Percentiles rank a stretch among this genome's conserved stretches.
These are phyloP conservation scores for Crypturellus tataupa DNA, from an alignment of 2,797 vertebrate species.

Conservation along the genomic window DNA sequence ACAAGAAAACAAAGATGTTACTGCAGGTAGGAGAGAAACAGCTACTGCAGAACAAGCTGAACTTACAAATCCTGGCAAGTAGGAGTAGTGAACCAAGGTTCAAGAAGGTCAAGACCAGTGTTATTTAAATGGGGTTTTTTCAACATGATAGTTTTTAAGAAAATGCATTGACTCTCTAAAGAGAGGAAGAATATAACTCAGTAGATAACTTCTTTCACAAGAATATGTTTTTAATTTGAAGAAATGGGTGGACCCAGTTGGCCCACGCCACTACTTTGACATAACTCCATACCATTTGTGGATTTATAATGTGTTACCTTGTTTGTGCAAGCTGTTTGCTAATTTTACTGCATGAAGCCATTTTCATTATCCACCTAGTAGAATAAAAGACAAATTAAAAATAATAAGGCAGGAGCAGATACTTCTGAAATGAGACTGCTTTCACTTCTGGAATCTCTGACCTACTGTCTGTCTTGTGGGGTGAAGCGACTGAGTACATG, in stretches of 20 bases:
- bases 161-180: neutral
- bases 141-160: neutral
- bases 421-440: neutral
- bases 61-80: neutral
- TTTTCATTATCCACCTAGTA: slow-evolving; percentile 1
- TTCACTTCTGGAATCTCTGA: neutral
- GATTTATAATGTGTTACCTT: neutral
- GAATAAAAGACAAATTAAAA: neutral
- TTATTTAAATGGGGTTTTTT: neutral
- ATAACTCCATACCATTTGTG: neutral
- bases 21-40: neutral
- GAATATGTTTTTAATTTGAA: neutral
- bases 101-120: neutral
- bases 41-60: neutral
- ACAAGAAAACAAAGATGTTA: neutral
- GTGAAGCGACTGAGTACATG: neutral
- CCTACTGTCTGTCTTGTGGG: neutral
- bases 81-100: neutral
- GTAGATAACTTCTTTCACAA: neutral
- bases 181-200: neutral
- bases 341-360: neutral
- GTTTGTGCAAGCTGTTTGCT: neutral
- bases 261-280: neutral
- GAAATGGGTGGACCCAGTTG: neutral
- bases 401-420: neutral